phyloP scores from a whole-genome alignment of 2,888 invertebrate species.

The Pristionchus maxplancki region DNA sequence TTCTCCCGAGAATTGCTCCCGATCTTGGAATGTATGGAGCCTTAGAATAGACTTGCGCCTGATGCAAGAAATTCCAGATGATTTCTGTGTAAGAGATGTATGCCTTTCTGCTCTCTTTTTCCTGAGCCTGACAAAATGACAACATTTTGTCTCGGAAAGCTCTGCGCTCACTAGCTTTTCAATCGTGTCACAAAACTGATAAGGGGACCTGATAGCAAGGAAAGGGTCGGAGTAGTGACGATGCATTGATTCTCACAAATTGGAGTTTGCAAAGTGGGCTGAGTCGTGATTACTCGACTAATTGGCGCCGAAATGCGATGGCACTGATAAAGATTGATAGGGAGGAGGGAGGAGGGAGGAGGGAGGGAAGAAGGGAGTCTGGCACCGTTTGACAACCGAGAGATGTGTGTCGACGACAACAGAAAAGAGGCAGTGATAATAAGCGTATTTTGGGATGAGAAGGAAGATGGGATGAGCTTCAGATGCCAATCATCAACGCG shows the following conservation, averaged over 20 bases:
- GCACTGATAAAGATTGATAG: neutral
- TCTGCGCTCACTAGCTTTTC: neutral
- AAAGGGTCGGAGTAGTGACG: neutral
- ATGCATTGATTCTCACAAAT: neutral
- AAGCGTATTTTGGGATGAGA: neutral
- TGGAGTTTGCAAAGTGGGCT: too few relatives aligned
- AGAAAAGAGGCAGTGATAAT: neutral
- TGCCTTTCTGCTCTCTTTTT: neutral
- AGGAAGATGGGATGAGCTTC: neutral
- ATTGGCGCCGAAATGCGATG: neutral
- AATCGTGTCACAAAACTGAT: neutral
- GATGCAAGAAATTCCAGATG: neutral
- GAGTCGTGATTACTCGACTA: neutral
- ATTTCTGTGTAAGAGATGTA: neutral
- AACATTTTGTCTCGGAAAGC: neutral
- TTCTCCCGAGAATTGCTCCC: neutral
- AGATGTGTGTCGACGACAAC: neutral
- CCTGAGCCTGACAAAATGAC: constrained; percentile 6
- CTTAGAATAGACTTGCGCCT: neutral
- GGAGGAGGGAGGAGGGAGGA: neutral
- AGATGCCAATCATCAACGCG: neutral
- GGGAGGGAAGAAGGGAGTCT: neutral
- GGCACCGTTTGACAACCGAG: neutral
- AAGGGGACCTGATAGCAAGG: neutral
- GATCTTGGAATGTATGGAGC: neutral